A percentile compares a stretch with the other conserved stretches of the same genome.
Evolutionary conservation across 2,797 vertebrate genomes (phyloP).

Genomic region (Adrianichthys oophorus): DNA sequence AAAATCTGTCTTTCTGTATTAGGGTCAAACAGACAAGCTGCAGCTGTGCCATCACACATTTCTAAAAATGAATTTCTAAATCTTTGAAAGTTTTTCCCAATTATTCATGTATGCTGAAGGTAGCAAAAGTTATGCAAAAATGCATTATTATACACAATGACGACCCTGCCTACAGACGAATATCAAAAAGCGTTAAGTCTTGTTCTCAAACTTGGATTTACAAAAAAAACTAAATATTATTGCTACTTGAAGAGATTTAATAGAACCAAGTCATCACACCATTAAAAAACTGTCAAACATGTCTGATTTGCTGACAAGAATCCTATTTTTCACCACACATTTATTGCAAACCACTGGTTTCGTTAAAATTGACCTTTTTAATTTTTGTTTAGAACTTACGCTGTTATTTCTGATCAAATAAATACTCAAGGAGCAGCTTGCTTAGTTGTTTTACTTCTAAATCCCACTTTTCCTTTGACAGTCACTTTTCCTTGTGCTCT

Average conservation of each 20-base stretch:
- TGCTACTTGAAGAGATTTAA: neutral
- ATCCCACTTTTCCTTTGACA: too few species aligned
- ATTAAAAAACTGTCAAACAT: constrained; percentile 9
- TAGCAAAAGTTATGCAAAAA: constrained; percentile 15
- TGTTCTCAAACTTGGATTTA: constrained; percentile 11
- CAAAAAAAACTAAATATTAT: neutral
- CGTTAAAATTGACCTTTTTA: neutral
- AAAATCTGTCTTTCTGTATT: neutral
- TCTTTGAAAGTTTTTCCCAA: constrained; percentile 4
- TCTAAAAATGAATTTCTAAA: constrained; percentile 1
- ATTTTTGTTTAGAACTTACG: too few species aligned
- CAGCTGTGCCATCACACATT: constrained; percentile 22
- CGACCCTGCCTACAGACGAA: constrained; percentile 7
- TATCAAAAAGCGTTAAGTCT: constrained; percentile 19
- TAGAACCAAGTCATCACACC: neutral
- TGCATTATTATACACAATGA: constrained; percentile 35
- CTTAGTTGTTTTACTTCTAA: too few species aligned
- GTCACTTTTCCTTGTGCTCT: too few species aligned
- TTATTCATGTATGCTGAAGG: constrained; percentile 26
- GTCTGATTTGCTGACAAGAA: neutral
- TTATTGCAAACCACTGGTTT: too few species aligned
- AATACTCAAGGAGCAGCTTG: too few species aligned
- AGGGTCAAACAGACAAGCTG: constrained; percentile 3
- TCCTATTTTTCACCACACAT: too few species aligned
- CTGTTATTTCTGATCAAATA: too few species aligned